phyloP scores from a whole-genome alignment of 23 tunicate species.

The Trididemnum clinides region DNA sequence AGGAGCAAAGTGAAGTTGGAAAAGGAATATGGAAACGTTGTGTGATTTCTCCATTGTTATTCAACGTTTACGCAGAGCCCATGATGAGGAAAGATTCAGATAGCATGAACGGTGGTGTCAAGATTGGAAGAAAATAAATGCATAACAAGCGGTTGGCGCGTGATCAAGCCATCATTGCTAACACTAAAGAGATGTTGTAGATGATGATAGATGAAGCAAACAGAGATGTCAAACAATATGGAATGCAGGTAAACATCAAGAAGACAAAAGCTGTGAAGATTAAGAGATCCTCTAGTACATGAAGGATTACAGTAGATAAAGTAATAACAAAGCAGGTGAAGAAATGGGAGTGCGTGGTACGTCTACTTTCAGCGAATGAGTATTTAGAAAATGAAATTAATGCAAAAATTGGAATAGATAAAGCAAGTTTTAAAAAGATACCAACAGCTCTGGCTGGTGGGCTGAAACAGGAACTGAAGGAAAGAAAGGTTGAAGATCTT shows the following conservation, averaged over 20 bases:
- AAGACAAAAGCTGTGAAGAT: neutral
- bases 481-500: too few relatives aligned
- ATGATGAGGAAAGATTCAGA: neutral
- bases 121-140: neutral
- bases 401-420: too few relatives aligned
- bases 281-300: neutral
- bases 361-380: too few relatives aligned
- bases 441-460: too few relatives aligned
- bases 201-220: neutral
- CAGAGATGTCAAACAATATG: neutral
- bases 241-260: neutral
- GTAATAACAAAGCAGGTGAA: too few relatives aligned
- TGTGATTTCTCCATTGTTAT: neutral
- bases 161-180: neutral
- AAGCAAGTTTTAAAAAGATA: too few relatives aligned
- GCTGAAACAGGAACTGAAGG: too few relatives aligned
- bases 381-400: too few relatives aligned
- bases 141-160: neutral
- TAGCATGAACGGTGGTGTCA: neutral
- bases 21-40: neutral
- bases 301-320: neutral
- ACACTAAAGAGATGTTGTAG: neutral
- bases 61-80: neutral
- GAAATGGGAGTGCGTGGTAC: too few relatives aligned
- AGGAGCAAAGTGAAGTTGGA: neutral